Conservation (phyloP, 2,888 invertebrate genomes). For the Ditula angustiorana region DNA sequence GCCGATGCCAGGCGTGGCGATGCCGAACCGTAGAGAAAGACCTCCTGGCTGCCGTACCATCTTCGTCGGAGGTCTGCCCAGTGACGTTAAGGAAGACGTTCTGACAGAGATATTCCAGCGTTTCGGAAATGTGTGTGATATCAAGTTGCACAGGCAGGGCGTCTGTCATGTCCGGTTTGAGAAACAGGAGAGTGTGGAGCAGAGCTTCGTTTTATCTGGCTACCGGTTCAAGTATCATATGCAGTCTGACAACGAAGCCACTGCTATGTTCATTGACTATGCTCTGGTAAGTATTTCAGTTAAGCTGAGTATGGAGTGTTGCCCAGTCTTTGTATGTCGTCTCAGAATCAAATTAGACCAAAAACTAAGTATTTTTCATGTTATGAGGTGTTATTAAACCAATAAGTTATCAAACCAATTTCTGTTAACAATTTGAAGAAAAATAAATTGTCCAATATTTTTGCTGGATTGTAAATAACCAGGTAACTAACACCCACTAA, state of each 20-base stretch:
- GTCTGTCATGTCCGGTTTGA: constrained; percentile 96
- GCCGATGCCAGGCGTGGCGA: constrained; percentile 92
- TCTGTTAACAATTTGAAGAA: too few relatives aligned
- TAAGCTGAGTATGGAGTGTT: too few relatives aligned
- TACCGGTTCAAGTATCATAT: constrained; percentile 90
- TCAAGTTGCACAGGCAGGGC: constrained; percentile 94
- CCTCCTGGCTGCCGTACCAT: constrained; percentile 96
- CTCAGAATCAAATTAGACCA: too few relatives aligned
- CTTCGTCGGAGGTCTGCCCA: constrained; percentile 96
- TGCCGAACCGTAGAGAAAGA: constrained; percentile 92
- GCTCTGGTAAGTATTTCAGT: constrained; percentile 79
- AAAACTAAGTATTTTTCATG: too few relatives aligned
- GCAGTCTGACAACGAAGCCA: constrained; percentile 88
- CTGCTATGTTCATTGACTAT: constrained; percentile 96
- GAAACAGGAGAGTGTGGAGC: constrained; percentile 92
- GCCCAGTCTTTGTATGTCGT: too few relatives aligned
- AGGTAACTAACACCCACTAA: too few relatives aligned
- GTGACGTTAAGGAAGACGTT: constrained; percentile 91
- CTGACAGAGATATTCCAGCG: constrained; percentile 94
- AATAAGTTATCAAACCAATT: too few relatives aligned
- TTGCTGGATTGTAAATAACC: too few relatives aligned
- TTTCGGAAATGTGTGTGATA: constrained; percentile 79
- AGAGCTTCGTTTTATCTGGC: constrained; percentile 93
- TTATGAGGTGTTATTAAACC: too few relatives aligned
- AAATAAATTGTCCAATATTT: too few relatives aligned